Percentiles rank a stretch among this genome's conserved stretches.
Evolutionary conservation across 2,113 vertebrate genomes (phyloP).

Genomic region (Chauna torquata): DNA sequence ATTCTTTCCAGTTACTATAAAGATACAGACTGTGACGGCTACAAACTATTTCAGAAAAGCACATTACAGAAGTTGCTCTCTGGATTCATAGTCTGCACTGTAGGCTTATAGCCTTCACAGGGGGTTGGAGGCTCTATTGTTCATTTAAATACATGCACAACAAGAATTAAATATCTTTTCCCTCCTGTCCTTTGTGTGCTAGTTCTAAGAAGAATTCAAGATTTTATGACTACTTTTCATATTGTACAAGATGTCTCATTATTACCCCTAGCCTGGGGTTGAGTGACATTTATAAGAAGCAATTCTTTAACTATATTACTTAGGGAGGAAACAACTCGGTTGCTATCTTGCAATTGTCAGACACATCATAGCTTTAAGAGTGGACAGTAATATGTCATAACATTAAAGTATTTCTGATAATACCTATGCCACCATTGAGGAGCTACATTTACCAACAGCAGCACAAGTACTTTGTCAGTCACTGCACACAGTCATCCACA

Average conservation of each 20-base stretch:
- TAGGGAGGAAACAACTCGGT: neutral
- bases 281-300: neutral
- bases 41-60: neutral
- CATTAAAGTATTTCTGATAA: constrained; percentile 28
- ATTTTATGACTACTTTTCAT: neutral
- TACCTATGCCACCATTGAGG: neutral
- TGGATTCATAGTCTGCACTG: neutral
- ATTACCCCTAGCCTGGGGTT: neutral
- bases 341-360: neutral
- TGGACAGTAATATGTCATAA: neutral
- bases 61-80: neutral
- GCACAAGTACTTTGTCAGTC: constrained; percentile 55
- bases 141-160: neutral
- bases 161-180: neutral
- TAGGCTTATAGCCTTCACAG: neutral
- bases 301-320: neutral
- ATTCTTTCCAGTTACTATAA: neutral
- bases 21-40: neutral
- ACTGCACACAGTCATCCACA: constrained; percentile 12
- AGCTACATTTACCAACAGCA: constrained; percentile 30
- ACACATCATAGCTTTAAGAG: neutral
- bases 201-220: neutral
- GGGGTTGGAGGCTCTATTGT: neutral
- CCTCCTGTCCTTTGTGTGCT: fast-evolving
- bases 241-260: neutral